A percentile compares a stretch with the other conserved stretches of the same genome.
phyloP scores from a whole-genome alignment of 2,113 vertebrate genomes.

The Odobenus rosmarus region DNA sequence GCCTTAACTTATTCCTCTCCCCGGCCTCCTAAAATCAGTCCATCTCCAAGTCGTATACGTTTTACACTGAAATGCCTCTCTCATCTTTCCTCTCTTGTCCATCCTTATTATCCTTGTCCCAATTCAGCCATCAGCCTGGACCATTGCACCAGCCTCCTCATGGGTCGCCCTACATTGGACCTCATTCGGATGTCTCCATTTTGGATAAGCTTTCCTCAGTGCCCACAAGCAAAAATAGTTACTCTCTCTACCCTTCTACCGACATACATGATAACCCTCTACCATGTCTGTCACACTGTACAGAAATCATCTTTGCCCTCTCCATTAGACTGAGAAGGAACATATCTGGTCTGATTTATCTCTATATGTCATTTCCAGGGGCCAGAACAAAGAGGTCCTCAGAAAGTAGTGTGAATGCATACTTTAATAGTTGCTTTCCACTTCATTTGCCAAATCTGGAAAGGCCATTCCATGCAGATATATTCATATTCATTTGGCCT shows the following conservation, averaged over 20 bases:
- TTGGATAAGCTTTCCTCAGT: background rate
- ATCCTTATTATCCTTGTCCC: background rate
- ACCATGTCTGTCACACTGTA: background rate
- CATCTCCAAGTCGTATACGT: background rate
- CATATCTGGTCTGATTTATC: background rate
- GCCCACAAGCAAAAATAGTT: background rate
- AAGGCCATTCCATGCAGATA: background rate
- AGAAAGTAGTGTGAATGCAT: background rate
- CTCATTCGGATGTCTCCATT: background rate
- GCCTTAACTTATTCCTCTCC: background rate
- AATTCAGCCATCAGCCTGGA: background rate
- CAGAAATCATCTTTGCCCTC: background rate
- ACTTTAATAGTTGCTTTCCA: background rate
- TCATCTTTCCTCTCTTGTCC: background rate
- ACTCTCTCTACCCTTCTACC: background rate
- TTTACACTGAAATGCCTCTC: background rate
- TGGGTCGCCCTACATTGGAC: background rate
- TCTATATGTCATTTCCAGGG: background rate
- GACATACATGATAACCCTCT: background rate
- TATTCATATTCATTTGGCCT: background rate
- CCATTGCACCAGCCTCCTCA: background rate
- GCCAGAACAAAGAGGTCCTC: background rate
- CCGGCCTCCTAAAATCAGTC: background rate
- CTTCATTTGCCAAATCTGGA: background rate
- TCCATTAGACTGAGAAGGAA: background rate